phyloP scores from a whole-genome alignment of 2,113 vertebrate species.

The Leptocoma aspasia region DNA sequence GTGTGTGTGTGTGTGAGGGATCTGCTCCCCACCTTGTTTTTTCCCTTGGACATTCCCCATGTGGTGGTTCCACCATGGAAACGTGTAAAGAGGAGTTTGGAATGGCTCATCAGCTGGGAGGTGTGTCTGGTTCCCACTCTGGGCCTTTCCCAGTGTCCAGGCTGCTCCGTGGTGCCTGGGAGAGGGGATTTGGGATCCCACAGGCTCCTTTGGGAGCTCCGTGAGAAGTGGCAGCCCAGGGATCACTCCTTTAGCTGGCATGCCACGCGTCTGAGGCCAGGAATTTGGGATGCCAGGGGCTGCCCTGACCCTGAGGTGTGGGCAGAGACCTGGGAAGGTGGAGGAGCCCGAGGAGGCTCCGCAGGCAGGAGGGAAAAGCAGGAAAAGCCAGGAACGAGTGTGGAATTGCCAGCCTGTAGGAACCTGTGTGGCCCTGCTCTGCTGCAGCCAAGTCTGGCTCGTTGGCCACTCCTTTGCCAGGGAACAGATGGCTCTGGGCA shows the following conservation, averaged over 20 bases:
- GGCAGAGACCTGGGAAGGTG: neutral
- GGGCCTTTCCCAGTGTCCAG: accelerated
- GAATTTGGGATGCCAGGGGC: neutral
- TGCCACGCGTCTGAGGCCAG: neutral
- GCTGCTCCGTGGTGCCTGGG: neutral
- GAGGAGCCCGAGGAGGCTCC: neutral
- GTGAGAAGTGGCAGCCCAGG: accelerated
- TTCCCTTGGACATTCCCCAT: accelerated
- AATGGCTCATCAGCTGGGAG: neutral
- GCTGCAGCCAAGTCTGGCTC: neutral
- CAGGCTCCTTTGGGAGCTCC: neutral
- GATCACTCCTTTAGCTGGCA: neutral
- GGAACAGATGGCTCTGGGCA: neutral
- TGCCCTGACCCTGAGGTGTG: neutral
- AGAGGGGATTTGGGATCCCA: neutral
- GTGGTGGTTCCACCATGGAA: neutral
- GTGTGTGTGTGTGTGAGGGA: accelerated
- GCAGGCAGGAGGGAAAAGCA: neutral
- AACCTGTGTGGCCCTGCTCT: neutral
- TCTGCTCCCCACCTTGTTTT: neutral
- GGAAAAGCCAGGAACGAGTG: neutral
- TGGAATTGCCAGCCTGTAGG: neutral
- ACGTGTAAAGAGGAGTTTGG: accelerated
- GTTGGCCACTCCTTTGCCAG: neutral
- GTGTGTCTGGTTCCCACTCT: accelerated